Evolutionary conservation across 2,113 vertebrate species (phyloP).

Genomic region (Gobio gobio): DNA sequence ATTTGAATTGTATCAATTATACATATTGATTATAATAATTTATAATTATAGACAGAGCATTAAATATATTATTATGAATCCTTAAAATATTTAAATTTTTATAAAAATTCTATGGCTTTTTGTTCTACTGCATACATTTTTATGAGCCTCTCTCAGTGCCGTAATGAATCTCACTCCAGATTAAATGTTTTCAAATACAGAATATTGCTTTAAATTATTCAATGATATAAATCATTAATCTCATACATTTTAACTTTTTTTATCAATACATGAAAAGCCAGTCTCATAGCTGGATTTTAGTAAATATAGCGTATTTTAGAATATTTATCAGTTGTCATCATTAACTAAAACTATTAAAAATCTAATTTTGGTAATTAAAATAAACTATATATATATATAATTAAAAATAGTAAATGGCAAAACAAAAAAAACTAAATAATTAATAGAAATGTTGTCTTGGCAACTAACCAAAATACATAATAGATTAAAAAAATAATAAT

Average conservation of each 20-base stretch:
- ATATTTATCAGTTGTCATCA: not conserved
- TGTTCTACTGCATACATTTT: not conserved
- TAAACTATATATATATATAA: too few species aligned
- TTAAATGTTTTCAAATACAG: not conserved
- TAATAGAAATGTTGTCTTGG: not conserved
- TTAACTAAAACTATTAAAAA: too few species aligned
- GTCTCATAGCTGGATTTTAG: not conserved
- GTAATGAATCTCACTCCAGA: not conserved
- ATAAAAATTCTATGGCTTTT: too few species aligned
- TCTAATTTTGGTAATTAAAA: too few species aligned
- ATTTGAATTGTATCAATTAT: too few species aligned
- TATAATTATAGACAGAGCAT: not conserved
- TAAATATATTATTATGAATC: not conserved
- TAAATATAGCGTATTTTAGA: not conserved
- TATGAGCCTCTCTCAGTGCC: too few species aligned
- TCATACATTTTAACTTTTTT: not conserved
- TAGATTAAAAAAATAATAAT: not conserved
- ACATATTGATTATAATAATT: too few species aligned
- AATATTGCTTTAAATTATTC: not conserved
- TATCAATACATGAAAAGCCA: not conserved
- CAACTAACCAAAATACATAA: not conserved
- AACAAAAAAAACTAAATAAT: not conserved
- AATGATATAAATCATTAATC: not conserved
- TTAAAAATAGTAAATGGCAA: not conserved
- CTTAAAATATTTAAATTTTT: too few species aligned